phyloP scores from a whole-genome alignment of 2,113 vertebrate genomes.

The Hemiprocne comata region DNA sequence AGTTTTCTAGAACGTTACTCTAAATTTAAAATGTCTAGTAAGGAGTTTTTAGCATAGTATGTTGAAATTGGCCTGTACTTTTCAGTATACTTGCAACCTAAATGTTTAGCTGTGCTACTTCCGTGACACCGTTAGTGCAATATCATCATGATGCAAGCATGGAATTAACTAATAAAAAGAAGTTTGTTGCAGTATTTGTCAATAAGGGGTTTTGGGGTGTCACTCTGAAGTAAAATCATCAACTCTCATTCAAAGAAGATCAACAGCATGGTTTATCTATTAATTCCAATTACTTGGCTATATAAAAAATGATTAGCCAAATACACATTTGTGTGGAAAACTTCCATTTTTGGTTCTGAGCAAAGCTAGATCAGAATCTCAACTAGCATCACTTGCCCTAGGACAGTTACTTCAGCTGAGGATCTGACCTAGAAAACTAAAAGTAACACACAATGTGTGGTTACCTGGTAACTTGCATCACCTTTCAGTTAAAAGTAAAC shows the following conservation, averaged over 20 bases:
- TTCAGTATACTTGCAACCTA: not conserved
- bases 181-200: not conserved
- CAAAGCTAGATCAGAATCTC: not conserved
- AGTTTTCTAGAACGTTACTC: not conserved
- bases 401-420: not conserved
- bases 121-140: not conserved
- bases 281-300: not conserved
- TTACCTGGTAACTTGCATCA: not conserved
- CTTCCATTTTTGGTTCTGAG: not conserved
- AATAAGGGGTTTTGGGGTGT: not conserved
- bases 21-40: not conserved
- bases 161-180: not conserved
- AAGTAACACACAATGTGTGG: not conserved
- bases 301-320: not conserved
- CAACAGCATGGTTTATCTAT: not conserved
- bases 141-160: not conserved
- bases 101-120: not conserved
- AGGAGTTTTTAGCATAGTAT: not conserved
- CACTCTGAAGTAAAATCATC: not conserved
- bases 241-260: not conserved
- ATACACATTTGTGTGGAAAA: not conserved
- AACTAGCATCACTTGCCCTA: not conserved
- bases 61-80: not conserved
- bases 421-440: not conserved
- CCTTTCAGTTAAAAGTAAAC: not conserved